Percentiles rank a stretch among this genome's conserved stretches.
Evolutionary conservation across 1,140 invertebrate genomes (phyloP).

Genomic region (Caerostris darwini): DNA sequence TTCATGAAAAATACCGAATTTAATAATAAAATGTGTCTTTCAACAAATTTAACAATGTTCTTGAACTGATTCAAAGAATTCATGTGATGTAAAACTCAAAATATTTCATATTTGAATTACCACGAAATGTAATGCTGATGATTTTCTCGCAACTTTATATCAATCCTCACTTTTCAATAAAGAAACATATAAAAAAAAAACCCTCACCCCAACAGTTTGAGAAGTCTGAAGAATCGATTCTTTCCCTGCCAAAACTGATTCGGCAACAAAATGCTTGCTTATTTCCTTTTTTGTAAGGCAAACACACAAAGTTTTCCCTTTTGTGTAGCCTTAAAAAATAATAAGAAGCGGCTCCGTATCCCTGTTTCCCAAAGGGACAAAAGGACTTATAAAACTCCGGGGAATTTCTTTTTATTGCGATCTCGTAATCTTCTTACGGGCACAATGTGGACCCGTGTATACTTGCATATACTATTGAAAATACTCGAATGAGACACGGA

Average conservation of each 20-base stretch:
- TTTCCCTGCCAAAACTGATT: conserved; percentile 4
- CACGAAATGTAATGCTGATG: no score
- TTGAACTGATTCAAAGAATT: no score
- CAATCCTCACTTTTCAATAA: no score
- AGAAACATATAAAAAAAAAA: no score
- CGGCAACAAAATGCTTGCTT: conserved; percentile 33
- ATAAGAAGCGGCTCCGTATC: conserved; percentile 36
- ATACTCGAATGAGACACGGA: not conserved
- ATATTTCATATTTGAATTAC: no score
- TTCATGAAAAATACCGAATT: no score
- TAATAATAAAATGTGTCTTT: no score
- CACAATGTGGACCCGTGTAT: conserved; percentile 21
- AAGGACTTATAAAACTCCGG: conserved; percentile 66
- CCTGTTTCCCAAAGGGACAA: conserved; percentile 10
- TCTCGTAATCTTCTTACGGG: conserved; percentile 66
- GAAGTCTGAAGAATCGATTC: not conserved
- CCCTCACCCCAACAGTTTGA: no score
- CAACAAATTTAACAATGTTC: no score
- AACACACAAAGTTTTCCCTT: conserved; percentile 7
- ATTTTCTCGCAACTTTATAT: no score
- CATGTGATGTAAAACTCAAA: no score
- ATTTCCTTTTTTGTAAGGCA: conserved; percentile 43
- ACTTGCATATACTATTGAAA: conserved; percentile 64
- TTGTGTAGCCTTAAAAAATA: conserved; percentile 12
- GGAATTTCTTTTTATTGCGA: conserved; percentile 67